A percentile compares a stretch with the other conserved stretches of the same genome.
phyloP scores from a whole-genome alignment of 1,140 invertebrate genomes.

The Akabosia matsudoensis region DNA sequence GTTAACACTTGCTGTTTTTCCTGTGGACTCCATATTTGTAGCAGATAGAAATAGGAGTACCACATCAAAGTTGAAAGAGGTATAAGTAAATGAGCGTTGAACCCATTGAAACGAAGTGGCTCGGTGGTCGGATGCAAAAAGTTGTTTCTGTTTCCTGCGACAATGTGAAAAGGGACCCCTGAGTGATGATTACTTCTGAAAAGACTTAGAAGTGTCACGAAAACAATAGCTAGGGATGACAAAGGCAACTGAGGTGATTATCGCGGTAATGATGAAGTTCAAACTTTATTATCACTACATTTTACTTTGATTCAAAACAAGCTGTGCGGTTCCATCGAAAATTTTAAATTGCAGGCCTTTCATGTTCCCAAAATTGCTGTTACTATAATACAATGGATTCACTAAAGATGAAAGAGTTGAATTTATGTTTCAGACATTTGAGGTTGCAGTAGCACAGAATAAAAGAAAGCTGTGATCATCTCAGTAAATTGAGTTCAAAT shows the following conservation, averaged over 20 bases:
- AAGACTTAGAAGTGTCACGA: constrained; percentile 15
- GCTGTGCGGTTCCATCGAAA: no score
- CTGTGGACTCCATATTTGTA: background rate
- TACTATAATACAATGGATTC: background rate
- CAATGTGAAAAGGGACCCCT: constrained; percentile 5
- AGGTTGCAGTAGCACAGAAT: no score
- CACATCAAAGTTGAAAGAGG: background rate
- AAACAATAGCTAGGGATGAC: constrained; percentile 7
- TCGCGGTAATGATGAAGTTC: constrained; percentile 19
- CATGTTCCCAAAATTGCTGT: background rate
- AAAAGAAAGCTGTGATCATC: no score
- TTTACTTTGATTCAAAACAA: no score
- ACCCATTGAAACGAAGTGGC: no score
- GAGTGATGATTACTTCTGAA: constrained; percentile 21
- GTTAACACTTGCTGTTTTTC: background rate
- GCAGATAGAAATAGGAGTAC: background rate
- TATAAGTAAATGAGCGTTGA: background rate
- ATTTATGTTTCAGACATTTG: no score
- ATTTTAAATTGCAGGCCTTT: background rate
- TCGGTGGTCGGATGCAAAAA: no score
- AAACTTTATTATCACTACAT: no score
- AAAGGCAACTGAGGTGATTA: constrained; percentile 21
- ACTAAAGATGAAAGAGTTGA: no score
- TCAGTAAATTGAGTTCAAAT: no score
- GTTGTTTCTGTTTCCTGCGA: background rate